Evolutionary conservation across 2,888 invertebrate species (phyloP).

Genomic region (Cistogaster globosa): DNA sequence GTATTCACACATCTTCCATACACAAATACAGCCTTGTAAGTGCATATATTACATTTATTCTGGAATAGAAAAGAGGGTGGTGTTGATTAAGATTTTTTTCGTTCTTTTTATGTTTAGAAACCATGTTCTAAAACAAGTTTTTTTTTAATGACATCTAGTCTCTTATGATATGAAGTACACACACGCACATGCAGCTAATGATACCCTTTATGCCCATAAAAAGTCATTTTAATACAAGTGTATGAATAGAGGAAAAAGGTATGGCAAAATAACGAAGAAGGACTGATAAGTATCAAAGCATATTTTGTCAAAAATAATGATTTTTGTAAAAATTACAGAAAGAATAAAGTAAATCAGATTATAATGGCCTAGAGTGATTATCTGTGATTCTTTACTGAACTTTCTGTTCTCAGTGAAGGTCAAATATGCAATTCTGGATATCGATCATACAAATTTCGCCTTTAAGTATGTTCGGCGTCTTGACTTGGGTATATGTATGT

Average conservation of each 20-base stretch:
- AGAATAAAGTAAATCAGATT: too few species aligned
- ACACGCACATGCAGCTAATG: constrained; percentile 60
- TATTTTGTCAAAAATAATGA: too few species aligned
- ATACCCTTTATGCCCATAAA: constrained; percentile 73
- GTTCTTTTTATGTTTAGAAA: constrained; percentile 41
- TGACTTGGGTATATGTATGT: too few species aligned
- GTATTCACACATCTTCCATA: background rate
- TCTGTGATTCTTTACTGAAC: too few species aligned
- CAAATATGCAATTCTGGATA: too few species aligned
- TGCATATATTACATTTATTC: constrained; percentile 21
- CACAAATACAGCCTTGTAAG: background rate
- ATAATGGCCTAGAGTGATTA: too few species aligned
- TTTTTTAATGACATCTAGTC: constrained; percentile 66
- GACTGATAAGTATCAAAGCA: background rate
- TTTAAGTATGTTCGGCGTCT: too few species aligned
- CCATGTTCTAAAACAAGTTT: constrained; percentile 63
- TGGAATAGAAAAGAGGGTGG: constrained; percentile 39
- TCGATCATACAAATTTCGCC: too few species aligned
- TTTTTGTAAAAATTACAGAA: too few species aligned
- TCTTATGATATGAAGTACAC: constrained; percentile 48
- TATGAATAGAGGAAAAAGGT: constrained; percentile 25
- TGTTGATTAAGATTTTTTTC: constrained; percentile 50
- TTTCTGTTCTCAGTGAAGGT: too few species aligned
- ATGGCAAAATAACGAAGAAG: background rate
- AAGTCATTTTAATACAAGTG: constrained; percentile 67